Evolutionary conservation across 2,888 invertebrate genomes (phyloP).

Genomic region (Metallyticus violacea): DNA sequence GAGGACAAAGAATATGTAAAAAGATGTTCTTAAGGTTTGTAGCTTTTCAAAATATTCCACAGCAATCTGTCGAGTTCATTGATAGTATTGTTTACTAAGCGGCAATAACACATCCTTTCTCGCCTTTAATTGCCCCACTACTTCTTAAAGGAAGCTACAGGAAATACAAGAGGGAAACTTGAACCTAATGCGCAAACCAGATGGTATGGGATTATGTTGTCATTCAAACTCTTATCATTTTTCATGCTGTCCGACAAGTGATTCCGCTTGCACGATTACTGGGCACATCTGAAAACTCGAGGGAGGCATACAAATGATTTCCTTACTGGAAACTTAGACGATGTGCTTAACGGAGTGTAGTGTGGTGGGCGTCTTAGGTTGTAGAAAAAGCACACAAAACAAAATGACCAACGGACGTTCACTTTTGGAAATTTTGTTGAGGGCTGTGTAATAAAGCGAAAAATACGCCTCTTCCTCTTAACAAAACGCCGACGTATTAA

Average conservation of each 20-base stretch:
- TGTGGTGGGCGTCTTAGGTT: neutral
- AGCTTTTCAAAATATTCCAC: too few species aligned
- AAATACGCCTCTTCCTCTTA: neutral
- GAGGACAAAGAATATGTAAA: too few species aligned
- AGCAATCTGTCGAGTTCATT: too few species aligned
- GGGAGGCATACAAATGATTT: neutral
- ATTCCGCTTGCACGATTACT: neutral
- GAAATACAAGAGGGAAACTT: neutral
- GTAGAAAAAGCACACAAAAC: neutral
- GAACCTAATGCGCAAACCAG: neutral
- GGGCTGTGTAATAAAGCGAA: neutral
- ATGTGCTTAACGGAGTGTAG: neutral
- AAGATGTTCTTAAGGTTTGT: too few species aligned
- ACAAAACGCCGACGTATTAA: neutral
- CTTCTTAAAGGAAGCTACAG: neutral
- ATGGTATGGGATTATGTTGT: neutral
- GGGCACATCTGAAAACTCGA: neutral
- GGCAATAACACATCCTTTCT: neutral
- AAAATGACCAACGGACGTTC: neutral
- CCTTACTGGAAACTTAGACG: neutral
- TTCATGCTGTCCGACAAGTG: neutral
- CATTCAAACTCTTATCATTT: too few species aligned
- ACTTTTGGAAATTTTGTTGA: neutral
- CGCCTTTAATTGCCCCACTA: neutral
- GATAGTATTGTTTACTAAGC: too few species aligned